These are phyloP conservation scores for Lasiommata megera DNA, from an alignment of 2,888 invertebrate genomes.

Conservation along the genomic window DNA sequence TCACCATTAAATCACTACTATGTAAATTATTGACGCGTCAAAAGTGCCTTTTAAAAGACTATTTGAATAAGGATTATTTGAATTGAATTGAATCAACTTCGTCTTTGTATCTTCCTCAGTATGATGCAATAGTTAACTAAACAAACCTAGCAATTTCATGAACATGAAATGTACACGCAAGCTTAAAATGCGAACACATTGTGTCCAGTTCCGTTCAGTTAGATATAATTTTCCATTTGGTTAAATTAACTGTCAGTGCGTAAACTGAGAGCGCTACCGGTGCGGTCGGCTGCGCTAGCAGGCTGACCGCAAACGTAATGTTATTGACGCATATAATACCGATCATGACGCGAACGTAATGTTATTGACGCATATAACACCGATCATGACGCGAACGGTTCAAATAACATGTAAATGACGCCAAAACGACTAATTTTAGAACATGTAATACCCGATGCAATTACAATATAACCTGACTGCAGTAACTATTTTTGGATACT, in stretches of 20 bases:
- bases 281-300: neutral
- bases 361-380: neutral
- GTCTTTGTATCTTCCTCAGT: too few species aligned
- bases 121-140: too few species aligned
- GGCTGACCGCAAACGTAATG: neutral
- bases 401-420: neutral
- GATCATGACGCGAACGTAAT: neutral
- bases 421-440: neutral
- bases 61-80: too few species aligned
- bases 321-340: constrained; percentile 1
- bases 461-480: neutral
- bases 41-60: too few species aligned
- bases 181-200: too few species aligned
- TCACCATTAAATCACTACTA: too few species aligned
- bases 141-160: too few species aligned
- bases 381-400: neutral
- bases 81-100: too few species aligned
- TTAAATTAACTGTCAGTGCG: neutral
- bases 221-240: neutral
- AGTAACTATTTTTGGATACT: too few species aligned
- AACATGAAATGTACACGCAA: too few species aligned
- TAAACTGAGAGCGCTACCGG: neutral
- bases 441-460: neutral
- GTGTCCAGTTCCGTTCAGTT: neutral
- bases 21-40: too few species aligned